Conservation (phyloP, 2,888 invertebrate genomes). For the Lasioglossum lativentre region DNA sequence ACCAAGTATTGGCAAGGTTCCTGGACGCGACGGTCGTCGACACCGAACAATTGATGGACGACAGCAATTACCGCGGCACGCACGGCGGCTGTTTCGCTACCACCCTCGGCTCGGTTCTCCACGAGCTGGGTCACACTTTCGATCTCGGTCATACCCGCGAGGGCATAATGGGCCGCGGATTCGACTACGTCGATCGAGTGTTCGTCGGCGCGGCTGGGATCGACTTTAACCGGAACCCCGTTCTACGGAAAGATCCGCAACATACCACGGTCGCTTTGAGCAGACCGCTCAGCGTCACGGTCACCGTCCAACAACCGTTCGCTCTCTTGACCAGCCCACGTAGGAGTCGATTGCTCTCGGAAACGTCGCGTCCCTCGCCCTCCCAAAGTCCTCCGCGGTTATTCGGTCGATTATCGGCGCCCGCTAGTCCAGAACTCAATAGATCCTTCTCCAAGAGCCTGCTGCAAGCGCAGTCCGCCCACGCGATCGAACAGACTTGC, state of each 20-base stretch:
- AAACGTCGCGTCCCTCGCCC: slow-evolving; percentile 85
- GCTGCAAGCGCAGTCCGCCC: slow-evolving; percentile 18
- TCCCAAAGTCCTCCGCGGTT: slow-evolving; percentile 83
- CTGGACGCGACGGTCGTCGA: slow-evolving; percentile 89
- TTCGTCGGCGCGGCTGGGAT: slow-evolving; percentile 89
- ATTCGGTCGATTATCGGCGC: slow-evolving; percentile 81
- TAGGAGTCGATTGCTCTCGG: slow-evolving; percentile 85
- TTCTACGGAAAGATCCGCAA: slow-evolving; percentile 86
- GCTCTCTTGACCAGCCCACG: slow-evolving; percentile 82
- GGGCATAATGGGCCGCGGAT: slow-evolving; percentile 97
- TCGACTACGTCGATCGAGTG: slow-evolving; percentile 92
- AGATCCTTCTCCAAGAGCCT: slow-evolving; percentile 78
- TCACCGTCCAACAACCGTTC: slow-evolving; percentile 87
- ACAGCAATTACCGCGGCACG: slow-evolving; percentile 95
- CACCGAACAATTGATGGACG: slow-evolving; percentile 92
- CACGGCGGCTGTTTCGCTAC: slow-evolving; percentile 95
- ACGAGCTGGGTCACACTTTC: slow-evolving; percentile 97
- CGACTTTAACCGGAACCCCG: slow-evolving; percentile 87
- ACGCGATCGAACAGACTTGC: slow-evolving; percentile 14
- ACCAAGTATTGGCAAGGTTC: slow-evolving; percentile 89
- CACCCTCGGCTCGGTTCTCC: slow-evolving; percentile 95
- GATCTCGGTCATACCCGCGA: slow-evolving; percentile 96
- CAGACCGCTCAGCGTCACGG: slow-evolving; percentile 87
- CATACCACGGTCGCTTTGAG: slow-evolving; percentile 88
- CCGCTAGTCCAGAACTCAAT: slow-evolving; percentile 82